A percentile compares a stretch with the other conserved stretches of the same genome.
phyloP scores from a whole-genome alignment of 2,888 invertebrate species.

The Athalia circularis region DNA sequence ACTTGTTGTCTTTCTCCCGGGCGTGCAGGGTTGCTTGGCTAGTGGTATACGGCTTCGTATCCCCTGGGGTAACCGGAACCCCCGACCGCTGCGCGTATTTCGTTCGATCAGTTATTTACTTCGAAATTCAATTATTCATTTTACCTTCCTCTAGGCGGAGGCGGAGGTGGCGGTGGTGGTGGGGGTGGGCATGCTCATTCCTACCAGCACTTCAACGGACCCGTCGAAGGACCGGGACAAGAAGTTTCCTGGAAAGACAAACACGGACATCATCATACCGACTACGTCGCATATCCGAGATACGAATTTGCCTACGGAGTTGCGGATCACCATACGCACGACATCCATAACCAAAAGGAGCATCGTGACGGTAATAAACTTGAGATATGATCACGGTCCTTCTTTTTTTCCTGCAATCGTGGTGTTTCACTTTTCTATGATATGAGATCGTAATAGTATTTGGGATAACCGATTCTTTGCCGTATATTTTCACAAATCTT shows the following conservation, averaged over 20 bases:
- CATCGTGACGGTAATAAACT: slow-evolving; percentile 60
- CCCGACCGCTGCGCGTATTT: slow-evolving; percentile 2
- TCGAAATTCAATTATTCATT: slow-evolving; percentile 26
- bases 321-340: slow-evolving; percentile 61
- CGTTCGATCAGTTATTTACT: slow-evolving; percentile 41
- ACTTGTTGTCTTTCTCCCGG: slow-evolving; percentile 29
- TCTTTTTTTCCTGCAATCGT: not conserved
- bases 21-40: not conserved
- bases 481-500: not conserved
- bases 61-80: slow-evolving; percentile 21
- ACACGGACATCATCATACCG: slow-evolving; percentile 60
- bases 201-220: slow-evolving; percentile 55
- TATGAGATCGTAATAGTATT: not conserved
- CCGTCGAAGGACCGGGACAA: slow-evolving; percentile 51
- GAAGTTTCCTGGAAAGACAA: slow-evolving; percentile 61
- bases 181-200: slow-evolving; percentile 52
- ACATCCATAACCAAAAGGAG: slow-evolving; percentile 62
- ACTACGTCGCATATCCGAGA: slow-evolving; percentile 62
- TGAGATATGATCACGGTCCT: not conserved
- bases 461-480: not conserved
- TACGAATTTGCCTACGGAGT: slow-evolving; percentile 62
- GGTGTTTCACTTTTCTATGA: not conserved
- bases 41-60: not conserved
- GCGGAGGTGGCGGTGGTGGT: slow-evolving; percentile 30
- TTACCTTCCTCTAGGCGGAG: slow-evolving; percentile 29